Evolutionary conservation across 2,888 invertebrate genomes (phyloP), one percentile per base, ranked within the genome.

Genomic region (Thalpophila matura): DNA sequence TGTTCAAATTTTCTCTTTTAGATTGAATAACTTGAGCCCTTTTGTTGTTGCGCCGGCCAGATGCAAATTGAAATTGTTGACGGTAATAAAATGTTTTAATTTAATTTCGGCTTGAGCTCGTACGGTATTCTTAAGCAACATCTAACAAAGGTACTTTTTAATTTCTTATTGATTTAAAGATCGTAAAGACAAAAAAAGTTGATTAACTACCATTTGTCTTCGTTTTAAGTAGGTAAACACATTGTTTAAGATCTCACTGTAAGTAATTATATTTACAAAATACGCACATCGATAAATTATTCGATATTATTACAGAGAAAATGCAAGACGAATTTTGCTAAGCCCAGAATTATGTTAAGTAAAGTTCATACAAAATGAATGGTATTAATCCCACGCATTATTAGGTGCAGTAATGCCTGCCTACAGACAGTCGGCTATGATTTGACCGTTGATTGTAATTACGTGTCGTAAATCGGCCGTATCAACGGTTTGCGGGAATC

Each of bases 381-480:
- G 76, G 71, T 79, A 78, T 66, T 79, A 78, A 75, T 73, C 74
- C 79, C 70, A 79, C 69, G 79, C 81, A 67, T 71, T 79, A 82
- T 79, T 77, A 77, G 74, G 63, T 65, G 74, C 70, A 70, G 62
- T 76, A 76, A 80, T 75, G 67, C 68, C 71, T 53, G 68, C 79
- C 80, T 78, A 81, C 79, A 81, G 75, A 70, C 53, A 66, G 56
- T 47, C 59, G 73, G 63, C 70, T 73, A 69, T 76, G 69, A 81
- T 68, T 79, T 82, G 82, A 81, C 81, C 82, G 78, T 78, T 82
- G 81, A 72, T 77, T 80, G 82, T 88, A 89, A 91, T 91, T 90
- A 91, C 81, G 77, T 74, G 81, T 86, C 84, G 86, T 91, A 91
- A 91, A 91, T 90, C 79, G 79, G 71, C 74, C 74, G 77, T 82